Percentiles rank a stretch among this genome's conserved stretches.
Conservation (phyloP, 2,888 invertebrate genomes). For the Hirtodrosophila cameraria region DNA sequence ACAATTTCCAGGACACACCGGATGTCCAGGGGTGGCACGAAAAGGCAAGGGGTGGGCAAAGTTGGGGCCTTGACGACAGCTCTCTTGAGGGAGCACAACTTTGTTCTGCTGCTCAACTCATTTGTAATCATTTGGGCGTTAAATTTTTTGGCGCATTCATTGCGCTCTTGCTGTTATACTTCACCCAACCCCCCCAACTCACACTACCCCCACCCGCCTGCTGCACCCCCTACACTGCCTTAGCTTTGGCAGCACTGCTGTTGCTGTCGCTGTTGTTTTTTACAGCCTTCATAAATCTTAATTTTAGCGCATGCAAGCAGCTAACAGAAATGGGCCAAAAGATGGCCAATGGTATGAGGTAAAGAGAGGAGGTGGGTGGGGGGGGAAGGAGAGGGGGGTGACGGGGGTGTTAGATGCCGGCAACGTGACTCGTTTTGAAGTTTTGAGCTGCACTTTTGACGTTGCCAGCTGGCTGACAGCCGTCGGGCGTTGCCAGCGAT, state of each 20-base stretch:
- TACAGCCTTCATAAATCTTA: slow-evolving; percentile 80
- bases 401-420: slow-evolving; percentile 17
- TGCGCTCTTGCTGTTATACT: slow-evolving; percentile 34
- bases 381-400: not conserved
- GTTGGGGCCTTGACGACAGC: not conserved
- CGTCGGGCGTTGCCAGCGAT: slow-evolving; percentile 34
- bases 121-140: slow-evolving; percentile 80
- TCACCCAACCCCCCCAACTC: not conserved
- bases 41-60: not conserved
- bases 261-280: slow-evolving; percentile 74
- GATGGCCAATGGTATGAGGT: slow-evolving; percentile 32
- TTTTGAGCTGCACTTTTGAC: slow-evolving; percentile 79
- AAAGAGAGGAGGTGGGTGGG: not conserved
- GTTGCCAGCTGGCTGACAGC: slow-evolving; percentile 65
- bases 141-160: slow-evolving; percentile 77
- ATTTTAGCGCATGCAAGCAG: slow-evolving; percentile 74
- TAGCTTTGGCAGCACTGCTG: not conserved
- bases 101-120: slow-evolving; percentile 63
- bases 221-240: not conserved
- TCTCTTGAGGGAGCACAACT: slow-evolving; percentile 42
- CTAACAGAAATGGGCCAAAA: slow-evolving; percentile 54
- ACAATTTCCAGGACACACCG: slow-evolving; percentile 49
- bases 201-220: not conserved
- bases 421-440: slow-evolving; percentile 78
- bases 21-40: slow-evolving; percentile 14